These are phyloP conservation scores for Drosophila bunnanda DNA, from an alignment of 2,888 invertebrate species.

Conservation along the genomic window DNA sequence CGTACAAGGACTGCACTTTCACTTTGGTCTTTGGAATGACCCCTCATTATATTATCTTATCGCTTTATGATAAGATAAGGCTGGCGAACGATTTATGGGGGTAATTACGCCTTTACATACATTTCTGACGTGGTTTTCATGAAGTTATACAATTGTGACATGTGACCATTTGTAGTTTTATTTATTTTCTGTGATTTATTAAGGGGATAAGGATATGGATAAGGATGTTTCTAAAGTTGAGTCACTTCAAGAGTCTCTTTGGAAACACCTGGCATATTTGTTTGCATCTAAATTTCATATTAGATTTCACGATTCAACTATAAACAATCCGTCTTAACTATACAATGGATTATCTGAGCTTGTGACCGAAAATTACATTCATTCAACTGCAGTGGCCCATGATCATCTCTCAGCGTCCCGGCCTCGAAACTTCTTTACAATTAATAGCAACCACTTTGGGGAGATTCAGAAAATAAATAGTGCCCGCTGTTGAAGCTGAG, in stretches of 20 bases:
- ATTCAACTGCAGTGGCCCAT: constrained; percentile 2
- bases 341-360: constrained; percentile 3
- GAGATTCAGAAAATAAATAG: constrained; percentile 57
- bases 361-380: constrained; percentile 27
- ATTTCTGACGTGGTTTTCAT: constrained; percentile 1
- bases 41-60: constrained; percentile 49
- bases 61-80: constrained; percentile 17
- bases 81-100: constrained; percentile 9
- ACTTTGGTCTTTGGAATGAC: neutral
- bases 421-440: constrained; percentile 43
- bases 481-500: constrained; percentile 32
- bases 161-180: neutral
- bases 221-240: too few species aligned
- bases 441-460: constrained; percentile 62
- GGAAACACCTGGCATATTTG: neutral
- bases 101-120: neutral
- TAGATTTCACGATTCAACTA: neutral
- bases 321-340: constrained; percentile 2
- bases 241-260: neutral
- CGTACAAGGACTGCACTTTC: constrained; percentile 27
- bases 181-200: neutral
- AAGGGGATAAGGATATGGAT: too few species aligned
- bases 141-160: neutral
- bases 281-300: neutral
- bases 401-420: constrained; percentile 27